These are phyloP conservation scores for Poecilia picta DNA, from an alignment of 2,797 vertebrate genomes.

Conservation along the genomic window DNA sequence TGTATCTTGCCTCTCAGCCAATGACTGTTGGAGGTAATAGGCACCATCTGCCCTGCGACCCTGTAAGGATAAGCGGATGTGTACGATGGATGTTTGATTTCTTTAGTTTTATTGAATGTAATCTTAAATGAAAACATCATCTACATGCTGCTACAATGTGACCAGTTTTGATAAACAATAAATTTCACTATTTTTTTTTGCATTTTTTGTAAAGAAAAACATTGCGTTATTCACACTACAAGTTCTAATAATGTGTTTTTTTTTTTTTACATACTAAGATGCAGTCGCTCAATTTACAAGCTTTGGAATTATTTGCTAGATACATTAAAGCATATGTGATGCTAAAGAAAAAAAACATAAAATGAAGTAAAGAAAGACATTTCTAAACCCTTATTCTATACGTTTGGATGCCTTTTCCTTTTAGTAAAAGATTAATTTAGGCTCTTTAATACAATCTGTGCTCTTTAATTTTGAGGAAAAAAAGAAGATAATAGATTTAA, in stretches of 20 bases:
- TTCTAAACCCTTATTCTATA: too few relatives aligned
- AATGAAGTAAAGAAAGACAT: neutral
- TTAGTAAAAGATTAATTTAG: neutral
- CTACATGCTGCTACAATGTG: neutral
- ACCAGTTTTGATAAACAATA: neutral
- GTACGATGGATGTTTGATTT: neutral
- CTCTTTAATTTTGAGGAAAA: neutral
- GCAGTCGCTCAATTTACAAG: too few relatives aligned
- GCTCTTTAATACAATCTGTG: neutral
- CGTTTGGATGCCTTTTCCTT: neutral
- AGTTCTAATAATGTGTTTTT: neutral
- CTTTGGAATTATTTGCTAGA: neutral
- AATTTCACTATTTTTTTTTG: too few relatives aligned
- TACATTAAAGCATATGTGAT: neutral
- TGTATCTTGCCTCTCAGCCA: neutral
- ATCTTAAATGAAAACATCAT: neutral
- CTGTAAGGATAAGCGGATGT: neutral
- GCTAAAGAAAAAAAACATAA: neutral
- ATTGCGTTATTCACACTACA: neutral
- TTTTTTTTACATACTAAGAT: neutral
- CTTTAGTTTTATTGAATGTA: neutral
- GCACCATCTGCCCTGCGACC: neutral
- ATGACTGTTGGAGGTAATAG: neutral
- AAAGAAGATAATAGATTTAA: neutral
- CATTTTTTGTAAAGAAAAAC: neutral